Evolutionary conservation across 2,113 vertebrate species (phyloP).

Genomic region (Boulengeromyrus knoepffleri): DNA sequence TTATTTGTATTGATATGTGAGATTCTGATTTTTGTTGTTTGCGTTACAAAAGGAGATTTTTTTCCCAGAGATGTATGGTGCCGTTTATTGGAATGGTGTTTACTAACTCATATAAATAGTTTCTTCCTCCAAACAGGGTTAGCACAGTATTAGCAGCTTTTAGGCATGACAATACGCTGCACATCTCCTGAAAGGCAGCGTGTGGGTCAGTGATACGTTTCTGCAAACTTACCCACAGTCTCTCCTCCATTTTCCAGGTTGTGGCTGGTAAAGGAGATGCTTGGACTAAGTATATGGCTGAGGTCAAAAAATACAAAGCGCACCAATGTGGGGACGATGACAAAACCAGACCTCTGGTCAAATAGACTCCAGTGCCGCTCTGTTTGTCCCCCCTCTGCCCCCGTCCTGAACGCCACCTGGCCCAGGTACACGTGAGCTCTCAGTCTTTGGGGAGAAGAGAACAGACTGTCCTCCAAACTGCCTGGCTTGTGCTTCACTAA

Average conservation of each 20-base stretch:
- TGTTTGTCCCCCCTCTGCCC: not conserved
- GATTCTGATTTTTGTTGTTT: not conserved
- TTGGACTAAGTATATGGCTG: slow-evolving; percentile 94
- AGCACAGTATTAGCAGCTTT: not conserved
- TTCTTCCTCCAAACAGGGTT: not conserved
- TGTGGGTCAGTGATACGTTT: not conserved
- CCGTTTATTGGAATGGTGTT: not conserved
- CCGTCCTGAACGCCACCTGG: slow-evolving; percentile 8
- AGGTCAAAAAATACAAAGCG: slow-evolving; percentile 96
- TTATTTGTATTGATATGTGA: not conserved
- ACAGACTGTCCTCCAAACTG: slow-evolving; percentile 12
- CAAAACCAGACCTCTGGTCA: slow-evolving; percentile 90
- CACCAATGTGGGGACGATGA: slow-evolving; percentile 93
- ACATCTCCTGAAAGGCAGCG: not conserved
- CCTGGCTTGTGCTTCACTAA: slow-evolving; percentile 6
- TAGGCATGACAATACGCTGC: not conserved
- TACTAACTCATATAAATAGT: not conserved
- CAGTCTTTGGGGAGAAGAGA: slow-evolving; percentile 30
- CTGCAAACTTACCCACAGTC: not conserved
- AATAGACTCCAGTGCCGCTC: slow-evolving; percentile 55
- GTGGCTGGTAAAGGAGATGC: slow-evolving; percentile 84
- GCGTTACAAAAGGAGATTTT: not conserved
- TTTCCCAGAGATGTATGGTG: not conserved
- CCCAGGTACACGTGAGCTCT: slow-evolving; percentile 22
- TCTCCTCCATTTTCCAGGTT: slow-evolving; percentile 47